Evolutionary conservation across 2,888 invertebrate species (phyloP).

Genomic region (Tupiocoris notatus): DNA sequence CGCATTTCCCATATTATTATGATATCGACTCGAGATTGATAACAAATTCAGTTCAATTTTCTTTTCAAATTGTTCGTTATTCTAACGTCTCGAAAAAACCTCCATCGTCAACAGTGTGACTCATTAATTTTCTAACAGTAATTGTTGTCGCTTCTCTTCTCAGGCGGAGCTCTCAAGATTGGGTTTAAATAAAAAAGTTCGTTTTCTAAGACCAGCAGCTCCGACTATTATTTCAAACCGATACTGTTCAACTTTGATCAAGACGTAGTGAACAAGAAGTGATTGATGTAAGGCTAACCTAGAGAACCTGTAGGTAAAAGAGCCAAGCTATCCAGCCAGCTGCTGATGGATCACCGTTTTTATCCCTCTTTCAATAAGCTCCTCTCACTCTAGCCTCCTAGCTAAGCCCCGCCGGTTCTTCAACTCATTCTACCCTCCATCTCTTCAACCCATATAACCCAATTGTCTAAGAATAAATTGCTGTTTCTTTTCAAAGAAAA

Average conservation of each 20-base stretch:
- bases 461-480: background rate
- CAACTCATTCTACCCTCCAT: background rate
- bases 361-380: background rate
- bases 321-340: background rate
- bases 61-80: too few relatives aligned
- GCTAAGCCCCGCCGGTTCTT: background rate
- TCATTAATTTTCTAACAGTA: too few relatives aligned
- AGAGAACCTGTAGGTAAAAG: background rate
- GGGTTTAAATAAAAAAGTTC: too few relatives aligned
- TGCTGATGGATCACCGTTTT: background rate
- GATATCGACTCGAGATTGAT: too few relatives aligned
- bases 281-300: background rate
- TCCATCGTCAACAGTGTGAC: too few relatives aligned
- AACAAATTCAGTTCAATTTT: too few relatives aligned
- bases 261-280: background rate
- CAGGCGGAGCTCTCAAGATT: too few relatives aligned
- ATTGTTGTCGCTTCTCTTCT: too few relatives aligned
- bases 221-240: background rate
- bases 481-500: background rate
- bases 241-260: background rate
- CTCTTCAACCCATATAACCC: background rate
- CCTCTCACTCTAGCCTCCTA: background rate
- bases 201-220: too few relatives aligned
- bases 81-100: too few relatives aligned
- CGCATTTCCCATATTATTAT: too few relatives aligned